phyloP scores from a whole-genome alignment of 2,888 invertebrate genomes.

The Hipparchia sbordonii region DNA sequence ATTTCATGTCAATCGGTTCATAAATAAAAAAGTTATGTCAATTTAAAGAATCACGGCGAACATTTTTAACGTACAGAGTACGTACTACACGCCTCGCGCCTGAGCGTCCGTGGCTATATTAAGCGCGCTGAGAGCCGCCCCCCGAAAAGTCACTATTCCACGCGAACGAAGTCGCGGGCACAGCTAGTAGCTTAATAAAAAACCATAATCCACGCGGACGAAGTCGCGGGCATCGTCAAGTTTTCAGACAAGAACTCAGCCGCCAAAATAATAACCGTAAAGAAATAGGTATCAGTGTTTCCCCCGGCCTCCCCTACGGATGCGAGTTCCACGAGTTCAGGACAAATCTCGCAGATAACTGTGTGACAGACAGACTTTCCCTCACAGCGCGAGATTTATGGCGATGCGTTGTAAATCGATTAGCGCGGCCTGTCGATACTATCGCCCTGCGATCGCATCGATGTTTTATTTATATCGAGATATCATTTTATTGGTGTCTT shows the following conservation, averaged over 20 bases:
- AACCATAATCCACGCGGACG: too few relatives aligned
- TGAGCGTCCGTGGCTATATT: too few relatives aligned
- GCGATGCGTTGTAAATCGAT: slow-evolving; percentile 37
- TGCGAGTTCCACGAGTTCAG: neutral
- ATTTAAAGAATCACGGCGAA: too few relatives aligned
- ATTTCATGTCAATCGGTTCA: too few relatives aligned
- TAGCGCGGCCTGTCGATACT: slow-evolving; percentile 20
- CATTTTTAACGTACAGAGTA: too few relatives aligned
- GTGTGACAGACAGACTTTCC: slow-evolving; percentile 13
- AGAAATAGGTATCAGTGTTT: neutral
- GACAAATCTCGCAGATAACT: slow-evolving; percentile 11
- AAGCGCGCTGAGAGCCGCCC: too few relatives aligned
- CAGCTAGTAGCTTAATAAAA: too few relatives aligned
- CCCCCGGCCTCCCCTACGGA: neutral
- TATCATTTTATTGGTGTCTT: neutral
- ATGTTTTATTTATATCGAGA: slow-evolving; percentile 20
- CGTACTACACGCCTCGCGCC: too few relatives aligned
- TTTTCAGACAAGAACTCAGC: neutral
- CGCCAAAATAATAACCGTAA: neutral
- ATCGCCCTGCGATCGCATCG: slow-evolving; percentile 35
- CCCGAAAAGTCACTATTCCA: too few relatives aligned
- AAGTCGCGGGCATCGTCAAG: too few relatives aligned
- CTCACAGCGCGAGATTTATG: slow-evolving; percentile 9
- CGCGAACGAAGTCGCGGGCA: too few relatives aligned
- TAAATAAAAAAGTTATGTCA: too few relatives aligned